phyloP scores from a whole-genome alignment of 2,113 vertebrate genomes.

The Entosphenus tridentatus region DNA sequence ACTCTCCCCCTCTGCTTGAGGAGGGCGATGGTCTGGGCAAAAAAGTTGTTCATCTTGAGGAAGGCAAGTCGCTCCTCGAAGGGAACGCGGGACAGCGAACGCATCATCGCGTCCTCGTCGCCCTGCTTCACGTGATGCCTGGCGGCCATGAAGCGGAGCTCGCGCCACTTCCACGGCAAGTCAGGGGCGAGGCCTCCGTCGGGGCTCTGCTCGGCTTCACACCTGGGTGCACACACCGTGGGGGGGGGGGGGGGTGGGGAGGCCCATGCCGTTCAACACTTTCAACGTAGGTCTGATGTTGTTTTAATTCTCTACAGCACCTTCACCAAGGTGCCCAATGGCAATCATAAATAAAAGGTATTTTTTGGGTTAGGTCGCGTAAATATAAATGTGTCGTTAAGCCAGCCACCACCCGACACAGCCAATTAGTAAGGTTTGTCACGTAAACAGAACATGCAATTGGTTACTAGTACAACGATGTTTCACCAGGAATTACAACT shows the following conservation, averaged over 20 bases:
- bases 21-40: conserved; percentile 27
- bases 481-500: too few species aligned
- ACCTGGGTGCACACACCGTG: conserved; percentile 17
- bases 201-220: conserved; percentile 19
- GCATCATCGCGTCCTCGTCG: conserved; percentile 26
- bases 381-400: too few species aligned
- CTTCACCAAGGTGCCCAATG: too few species aligned
- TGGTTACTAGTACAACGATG: too few species aligned
- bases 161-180: conserved; percentile 25
- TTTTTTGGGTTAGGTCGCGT: too few species aligned
- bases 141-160: conserved; percentile 35
- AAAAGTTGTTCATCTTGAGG: conserved; percentile 23
- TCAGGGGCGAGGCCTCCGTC: conserved; percentile 17
- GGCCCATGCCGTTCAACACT: background rate
- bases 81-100: conserved; percentile 27
- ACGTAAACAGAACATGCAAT: too few species aligned
- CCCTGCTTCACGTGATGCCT: conserved; percentile 26
- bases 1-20: conserved; percentile 21
- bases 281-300: too few species aligned
- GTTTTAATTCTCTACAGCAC: too few species aligned
- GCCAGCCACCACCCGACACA: too few species aligned
- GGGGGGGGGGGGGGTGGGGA: background rate
- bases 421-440: too few species aligned
- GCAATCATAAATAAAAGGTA: too few species aligned
- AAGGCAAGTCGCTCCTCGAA: conserved; percentile 34